Evolutionary conservation across 2,113 vertebrate species (phyloP).

Genomic region (Trinectes maculatus): DNA sequence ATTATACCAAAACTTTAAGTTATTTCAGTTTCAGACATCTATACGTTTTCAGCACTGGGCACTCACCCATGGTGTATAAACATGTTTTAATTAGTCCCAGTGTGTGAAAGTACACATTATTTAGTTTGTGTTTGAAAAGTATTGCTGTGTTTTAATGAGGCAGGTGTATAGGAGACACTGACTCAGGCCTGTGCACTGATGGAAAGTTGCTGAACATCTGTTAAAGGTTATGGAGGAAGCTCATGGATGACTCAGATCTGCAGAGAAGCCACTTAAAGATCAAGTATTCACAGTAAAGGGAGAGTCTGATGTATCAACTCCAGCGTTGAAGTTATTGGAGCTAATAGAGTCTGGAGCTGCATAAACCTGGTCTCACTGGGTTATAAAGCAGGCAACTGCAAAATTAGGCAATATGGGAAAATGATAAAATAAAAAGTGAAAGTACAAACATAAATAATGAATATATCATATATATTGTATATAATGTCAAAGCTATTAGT

Average conservation of each 20-base stretch:
- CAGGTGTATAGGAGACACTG: slow-evolving; percentile 26
- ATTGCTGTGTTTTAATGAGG: slow-evolving; percentile 36
- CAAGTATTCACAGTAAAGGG: slow-evolving; percentile 2
- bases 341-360: background rate
- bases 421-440: background rate
- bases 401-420: background rate
- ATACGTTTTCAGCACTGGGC: background rate
- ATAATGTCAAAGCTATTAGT: background rate
- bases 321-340: background rate
- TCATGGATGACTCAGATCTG: slow-evolving; percentile 28
- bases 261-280: slow-evolving; percentile 37
- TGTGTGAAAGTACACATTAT: slow-evolving; percentile 8
- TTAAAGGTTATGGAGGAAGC: slow-evolving; percentile 42
- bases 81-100: slow-evolving; percentile 37
- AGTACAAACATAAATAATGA: background rate
- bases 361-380: background rate
- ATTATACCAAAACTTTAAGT: background rate
- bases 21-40: background rate
- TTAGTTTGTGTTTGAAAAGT: background rate
- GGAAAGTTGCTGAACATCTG: slow-evolving; percentile 47
- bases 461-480: background rate
- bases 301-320: slow-evolving; percentile 1
- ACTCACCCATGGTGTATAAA: slow-evolving; percentile 2
- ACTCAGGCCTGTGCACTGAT: slow-evolving; percentile 13
- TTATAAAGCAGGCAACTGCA: background rate